Conservation (phyloP, 2,888 invertebrate genomes). For the Phanerotoma sp. region DNA sequence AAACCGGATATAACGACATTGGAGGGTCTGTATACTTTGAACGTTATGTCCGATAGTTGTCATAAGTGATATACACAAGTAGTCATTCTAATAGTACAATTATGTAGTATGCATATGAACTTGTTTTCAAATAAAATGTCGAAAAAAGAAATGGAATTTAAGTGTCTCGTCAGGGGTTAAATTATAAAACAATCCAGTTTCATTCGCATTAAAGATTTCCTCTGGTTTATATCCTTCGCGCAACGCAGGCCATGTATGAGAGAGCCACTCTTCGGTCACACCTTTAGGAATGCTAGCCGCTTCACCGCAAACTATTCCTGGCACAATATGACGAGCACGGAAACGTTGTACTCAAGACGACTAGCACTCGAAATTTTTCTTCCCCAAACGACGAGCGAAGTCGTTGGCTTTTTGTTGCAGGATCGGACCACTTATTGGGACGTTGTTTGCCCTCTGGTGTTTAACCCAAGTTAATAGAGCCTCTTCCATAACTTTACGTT, state of each 20-base stretch:
- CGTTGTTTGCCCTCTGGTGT: neutral
- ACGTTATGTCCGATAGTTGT: too few species aligned
- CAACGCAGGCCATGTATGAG: neutral
- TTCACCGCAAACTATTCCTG: neutral
- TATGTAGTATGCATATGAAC: too few species aligned
- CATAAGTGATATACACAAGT: too few species aligned
- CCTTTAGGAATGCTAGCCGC: neutral
- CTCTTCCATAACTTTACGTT: neutral
- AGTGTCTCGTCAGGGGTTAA: slow-evolving; percentile 37
- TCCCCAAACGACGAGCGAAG: too few species aligned
- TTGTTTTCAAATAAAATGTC: too few species aligned
- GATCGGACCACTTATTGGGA: neutral
- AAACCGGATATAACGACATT: too few species aligned
- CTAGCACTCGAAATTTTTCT: neutral
- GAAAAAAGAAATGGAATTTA: too few species aligned
- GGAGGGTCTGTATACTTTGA: too few species aligned
- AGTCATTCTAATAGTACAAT: too few species aligned
- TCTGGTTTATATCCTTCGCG: slow-evolving; percentile 8
- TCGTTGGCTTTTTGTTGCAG: neutral
- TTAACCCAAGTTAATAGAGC: neutral
- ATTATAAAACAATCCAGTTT: slow-evolving; percentile 38
- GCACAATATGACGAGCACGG: neutral
- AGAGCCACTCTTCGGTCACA: neutral
- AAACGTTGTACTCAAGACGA: neutral
- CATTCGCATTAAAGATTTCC: slow-evolving; percentile 41